Percentiles rank a stretch among this genome's conserved stretches.
Conservation (phyloP, 2,797 vertebrate genomes). For the Melanotaenia nigrans region DNA sequence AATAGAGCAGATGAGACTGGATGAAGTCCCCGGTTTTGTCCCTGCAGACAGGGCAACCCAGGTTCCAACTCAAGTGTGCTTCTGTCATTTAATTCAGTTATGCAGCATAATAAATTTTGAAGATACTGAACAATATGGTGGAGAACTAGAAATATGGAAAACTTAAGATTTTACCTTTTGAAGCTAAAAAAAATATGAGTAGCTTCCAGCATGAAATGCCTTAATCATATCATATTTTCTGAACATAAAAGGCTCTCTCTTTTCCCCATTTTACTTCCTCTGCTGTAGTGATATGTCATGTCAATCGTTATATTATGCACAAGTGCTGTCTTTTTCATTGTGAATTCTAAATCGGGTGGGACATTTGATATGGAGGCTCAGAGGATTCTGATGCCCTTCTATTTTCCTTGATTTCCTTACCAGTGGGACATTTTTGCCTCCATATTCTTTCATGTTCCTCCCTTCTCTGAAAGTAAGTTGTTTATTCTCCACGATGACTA, state of each 20-base stretch:
- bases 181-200: slow-evolving; percentile 60
- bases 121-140: slow-evolving; percentile 65
- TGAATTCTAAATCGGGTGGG: slow-evolving; percentile 67
- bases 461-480: slow-evolving; percentile 80
- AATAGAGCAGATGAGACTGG: slow-evolving; percentile 76
- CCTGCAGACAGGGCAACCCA: slow-evolving; percentile 69
- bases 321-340: slow-evolving; percentile 74
- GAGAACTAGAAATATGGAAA: slow-evolving; percentile 63
- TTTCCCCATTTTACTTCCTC: slow-evolving; percentile 67
- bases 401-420: slow-evolving; percentile 78
- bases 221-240: slow-evolving; percentile 77
- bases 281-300: slow-evolving; percentile 74
- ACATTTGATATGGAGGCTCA: slow-evolving; percentile 76
- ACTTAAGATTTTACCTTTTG: slow-evolving; percentile 78
- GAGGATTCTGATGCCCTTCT: slow-evolving; percentile 78
- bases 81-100: slow-evolving; percentile 72
- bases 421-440: slow-evolving; percentile 76
- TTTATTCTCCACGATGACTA: slow-evolving; percentile 83
- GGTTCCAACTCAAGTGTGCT: slow-evolving; percentile 66
- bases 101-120: slow-evolving; percentile 71
- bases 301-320: slow-evolving; percentile 77
- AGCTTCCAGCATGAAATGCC: slow-evolving; percentile 72
- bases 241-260: slow-evolving; percentile 72
- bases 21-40: slow-evolving; percentile 52
- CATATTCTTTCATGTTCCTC: slow-evolving; percentile 77